Evolutionary conservation across 2,888 invertebrate species (phyloP).

Genomic region (Helobdella robusta): DNA sequence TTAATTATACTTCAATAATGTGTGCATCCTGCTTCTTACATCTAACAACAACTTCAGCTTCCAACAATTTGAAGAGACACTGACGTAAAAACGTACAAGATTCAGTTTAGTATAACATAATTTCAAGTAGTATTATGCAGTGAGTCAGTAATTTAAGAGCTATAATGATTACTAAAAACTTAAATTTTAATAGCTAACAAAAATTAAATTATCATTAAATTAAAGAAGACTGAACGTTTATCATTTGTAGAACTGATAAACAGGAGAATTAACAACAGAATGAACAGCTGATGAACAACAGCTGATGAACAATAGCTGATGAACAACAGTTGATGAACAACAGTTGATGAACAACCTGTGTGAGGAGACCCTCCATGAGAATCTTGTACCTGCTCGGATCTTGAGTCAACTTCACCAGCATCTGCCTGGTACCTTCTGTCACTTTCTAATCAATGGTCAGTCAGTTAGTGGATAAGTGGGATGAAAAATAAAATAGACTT

Average conservation of each 20-base stretch:
- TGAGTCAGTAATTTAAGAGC: too few relatives aligned
- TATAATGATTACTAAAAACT: too few relatives aligned
- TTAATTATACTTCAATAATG: slow-evolving; percentile 26
- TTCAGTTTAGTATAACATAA: too few relatives aligned
- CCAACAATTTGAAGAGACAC: slow-evolving; percentile 65
- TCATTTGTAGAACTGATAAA: too few relatives aligned
- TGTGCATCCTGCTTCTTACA: slow-evolving; percentile 67
- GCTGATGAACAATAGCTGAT: background rate
- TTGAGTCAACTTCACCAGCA: slow-evolving; percentile 67
- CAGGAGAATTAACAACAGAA: background rate
- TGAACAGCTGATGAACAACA: background rate
- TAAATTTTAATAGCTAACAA: too few relatives aligned
- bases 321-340: background rate
- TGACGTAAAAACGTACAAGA: slow-evolving; percentile 37
- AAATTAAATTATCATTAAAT: too few relatives aligned
- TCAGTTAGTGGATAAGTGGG: too few relatives aligned
- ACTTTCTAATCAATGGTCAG: slow-evolving; percentile 64
- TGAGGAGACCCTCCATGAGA: slow-evolving; percentile 72
- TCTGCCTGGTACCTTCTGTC: slow-evolving; percentile 80
- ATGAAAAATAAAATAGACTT: too few relatives aligned
- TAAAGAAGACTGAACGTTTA: too few relatives aligned
- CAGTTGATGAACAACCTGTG: slow-evolving; percentile 44
- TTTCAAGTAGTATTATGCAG: too few relatives aligned
- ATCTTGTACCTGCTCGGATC: slow-evolving; percentile 65
- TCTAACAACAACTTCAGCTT: slow-evolving; percentile 67